Base-by-base conservation (phyloP, 2,113 vertebrate genomes). In the Lipotes vexillifer region DNA sequence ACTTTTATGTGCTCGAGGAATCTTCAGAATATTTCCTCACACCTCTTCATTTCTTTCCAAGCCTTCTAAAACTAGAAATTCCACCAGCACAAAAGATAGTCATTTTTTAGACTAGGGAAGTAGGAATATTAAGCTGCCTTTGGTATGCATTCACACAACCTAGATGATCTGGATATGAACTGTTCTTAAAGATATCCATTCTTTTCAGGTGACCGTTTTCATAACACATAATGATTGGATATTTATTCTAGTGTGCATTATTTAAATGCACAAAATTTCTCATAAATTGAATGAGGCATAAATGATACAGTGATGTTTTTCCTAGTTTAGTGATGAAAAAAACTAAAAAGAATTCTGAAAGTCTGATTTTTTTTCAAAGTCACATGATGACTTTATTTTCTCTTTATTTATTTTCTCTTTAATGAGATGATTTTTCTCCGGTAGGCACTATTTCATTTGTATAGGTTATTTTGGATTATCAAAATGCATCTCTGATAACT, bases 41-140 rank as follows among this genome's bases (percentile, higher is more conserved):
- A 92, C 38, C 20, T 96, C 31, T 72, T 93, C n/a, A 81, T 93
- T 93, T 65, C 75, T 97, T 94, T 84, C 52, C 72, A 96, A 83
- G 41, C 65, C 52, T 93, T 95, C 80, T 92, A 27, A 88, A 97
- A 86, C 17, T 85, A 82, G 96, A 94, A 96, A 38, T 74, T 81
- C 46, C 38, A 71, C 46, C 78, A 49, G 21, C 20, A 36, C 44
- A 84, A 85, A 94, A 93, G 75, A 72, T 78, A 77, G 11, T 91
- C 6, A 27, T 65, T 88, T 66, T 95, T 90, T 88, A 52, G 94
- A 82, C 57, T 63, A 71, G 31, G 89, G 36, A 4, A 96, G 14
- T 94, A 93, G 93, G 72, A 96, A 82, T 91, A n/a, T 44, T 71
- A 69, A 92, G 38, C 44, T 71, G 13, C 21, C 66, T 95, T 74